These are phyloP conservation scores for Lophotriccus pileatus DNA, from an alignment of 2,797 vertebrate genomes.

Conservation along the genomic window DNA sequence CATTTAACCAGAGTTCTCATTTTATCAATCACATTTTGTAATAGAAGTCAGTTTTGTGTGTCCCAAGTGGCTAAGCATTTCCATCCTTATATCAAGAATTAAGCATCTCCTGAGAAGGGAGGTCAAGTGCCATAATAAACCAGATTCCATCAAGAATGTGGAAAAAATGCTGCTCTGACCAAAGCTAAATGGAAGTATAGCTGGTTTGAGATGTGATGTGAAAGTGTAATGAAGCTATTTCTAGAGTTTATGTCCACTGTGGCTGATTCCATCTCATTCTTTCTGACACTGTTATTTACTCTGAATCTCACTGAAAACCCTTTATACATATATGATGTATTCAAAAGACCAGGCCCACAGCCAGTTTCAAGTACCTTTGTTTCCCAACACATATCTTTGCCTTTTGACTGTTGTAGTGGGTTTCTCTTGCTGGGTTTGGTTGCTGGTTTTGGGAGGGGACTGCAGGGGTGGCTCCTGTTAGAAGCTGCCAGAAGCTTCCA, in stretches of 20 bases:
- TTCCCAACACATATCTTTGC: neutral
- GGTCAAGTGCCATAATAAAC: slow-evolving; percentile 47
- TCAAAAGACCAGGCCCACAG: neutral
- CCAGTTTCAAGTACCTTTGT: neutral
- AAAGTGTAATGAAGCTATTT: slow-evolving; percentile 25
- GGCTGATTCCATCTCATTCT: slow-evolving; percentile 40
- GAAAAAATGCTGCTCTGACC: slow-evolving; percentile 21
- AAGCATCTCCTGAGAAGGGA: slow-evolving; percentile 33
- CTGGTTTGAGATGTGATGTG: neutral
- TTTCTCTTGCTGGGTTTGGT: no score
- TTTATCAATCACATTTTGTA: slow-evolving; percentile 41
- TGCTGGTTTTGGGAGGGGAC: no score
- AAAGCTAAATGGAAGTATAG: slow-evolving; percentile 18
- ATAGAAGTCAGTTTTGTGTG: neutral
- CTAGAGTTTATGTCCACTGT: neutral
- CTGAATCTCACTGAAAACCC: neutral
- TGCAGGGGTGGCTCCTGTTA: no score
- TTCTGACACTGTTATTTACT: slow-evolving; percentile 16
- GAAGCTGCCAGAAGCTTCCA: no score
- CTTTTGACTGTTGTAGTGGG: neutral
- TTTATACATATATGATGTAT: neutral
- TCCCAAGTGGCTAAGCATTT: slow-evolving; percentile 23
- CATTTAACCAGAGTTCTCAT: slow-evolving; percentile 22
- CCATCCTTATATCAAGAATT: slow-evolving; percentile 30
- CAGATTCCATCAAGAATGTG: slow-evolving; percentile 15